Conservation (phyloP, 2,797 vertebrate genomes). For the Rhinichthys osculus region DNA sequence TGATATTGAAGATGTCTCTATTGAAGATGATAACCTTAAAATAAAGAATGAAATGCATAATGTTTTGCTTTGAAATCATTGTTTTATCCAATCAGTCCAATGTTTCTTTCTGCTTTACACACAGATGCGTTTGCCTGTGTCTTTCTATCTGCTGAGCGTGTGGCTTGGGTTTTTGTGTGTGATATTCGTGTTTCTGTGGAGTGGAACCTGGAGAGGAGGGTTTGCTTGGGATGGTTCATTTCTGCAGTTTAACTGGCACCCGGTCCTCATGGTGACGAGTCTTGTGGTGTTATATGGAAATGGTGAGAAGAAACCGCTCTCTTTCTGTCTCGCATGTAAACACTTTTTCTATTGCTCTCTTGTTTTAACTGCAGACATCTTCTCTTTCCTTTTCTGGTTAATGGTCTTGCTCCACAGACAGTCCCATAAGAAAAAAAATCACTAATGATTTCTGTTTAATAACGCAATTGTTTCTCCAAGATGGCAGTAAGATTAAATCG, state of each 20-base stretch:
- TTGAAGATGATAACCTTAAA: background rate
- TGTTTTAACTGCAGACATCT: background rate
- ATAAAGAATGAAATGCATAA: background rate
- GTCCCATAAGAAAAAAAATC: background rate
- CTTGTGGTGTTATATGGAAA: constrained; percentile 75
- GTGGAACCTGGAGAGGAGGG: constrained; percentile 71
- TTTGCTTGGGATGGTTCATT: constrained; percentile 74
- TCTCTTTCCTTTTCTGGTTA: background rate
- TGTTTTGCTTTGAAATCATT: background rate
- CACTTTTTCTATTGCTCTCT: background rate
- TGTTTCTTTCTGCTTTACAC: constrained; percentile 1
- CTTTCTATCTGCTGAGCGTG: background rate
- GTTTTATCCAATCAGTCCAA: background rate
- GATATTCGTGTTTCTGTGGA: constrained; percentile 70
- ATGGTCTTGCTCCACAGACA: background rate
- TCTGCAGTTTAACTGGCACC: constrained; percentile 80
- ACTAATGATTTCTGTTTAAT: background rate
- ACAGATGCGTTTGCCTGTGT: constrained; percentile 16
- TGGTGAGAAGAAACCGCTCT: background rate
- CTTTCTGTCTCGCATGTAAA: background rate
- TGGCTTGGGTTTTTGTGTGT: constrained; percentile 60
- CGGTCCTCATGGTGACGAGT: constrained; percentile 77
- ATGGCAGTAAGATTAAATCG: background rate
- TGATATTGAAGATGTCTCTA: background rate
- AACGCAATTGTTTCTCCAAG: background rate